Base-by-base conservation (phyloP, 2,888 invertebrate species). In the Melanargia galathea region DNA sequence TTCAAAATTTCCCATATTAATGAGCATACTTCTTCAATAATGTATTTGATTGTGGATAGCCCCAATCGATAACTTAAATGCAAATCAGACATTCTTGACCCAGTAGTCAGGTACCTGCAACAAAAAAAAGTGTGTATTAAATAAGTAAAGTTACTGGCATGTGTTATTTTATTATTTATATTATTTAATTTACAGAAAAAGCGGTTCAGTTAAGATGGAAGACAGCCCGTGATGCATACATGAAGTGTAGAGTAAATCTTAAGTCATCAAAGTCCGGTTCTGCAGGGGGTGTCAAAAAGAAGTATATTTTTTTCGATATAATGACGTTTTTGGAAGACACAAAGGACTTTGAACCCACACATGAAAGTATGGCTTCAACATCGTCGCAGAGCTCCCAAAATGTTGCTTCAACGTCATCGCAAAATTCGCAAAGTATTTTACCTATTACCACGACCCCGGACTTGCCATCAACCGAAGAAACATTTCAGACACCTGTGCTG, bases 201-300 rank as follows among this genome's bases (percentile, higher is more conserved):
- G 3, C 26, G 3, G 26, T 26, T 26, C 26, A 26, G 6, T 26
- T 26, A 6, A 26, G 26, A 26, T 26, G 26, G 26, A 26, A 26
- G 6, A 26, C 26, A 3, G 26, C 26, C 1, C 26, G 26, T 5
- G 26, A 26, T 26, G 26, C 26, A 26, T 26, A 26, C 6, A 26
- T 26, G 26, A 26, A 26, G 26, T 26, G 26, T 26, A 26, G 26
- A 35, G 35, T n/a, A n/a, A n/a, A n/a, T n/a, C 43, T 18, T 16
- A 43, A 43, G 18, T 16, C 43, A 16, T 43, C 49, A 16, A 24
- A 26, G 16, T n/a, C 49, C 24, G 24, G 24, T 26, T 26, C 30
- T 26, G 16, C 30, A 5, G 48, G 22, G 13, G 48, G 24, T 48
- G 48, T 52, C 49, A 55, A 63, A 65, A 65, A 55, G n/a, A 60